Base-by-base conservation (phyloP, 2,113 vertebrate genomes). In the Abramis brama region DNA sequence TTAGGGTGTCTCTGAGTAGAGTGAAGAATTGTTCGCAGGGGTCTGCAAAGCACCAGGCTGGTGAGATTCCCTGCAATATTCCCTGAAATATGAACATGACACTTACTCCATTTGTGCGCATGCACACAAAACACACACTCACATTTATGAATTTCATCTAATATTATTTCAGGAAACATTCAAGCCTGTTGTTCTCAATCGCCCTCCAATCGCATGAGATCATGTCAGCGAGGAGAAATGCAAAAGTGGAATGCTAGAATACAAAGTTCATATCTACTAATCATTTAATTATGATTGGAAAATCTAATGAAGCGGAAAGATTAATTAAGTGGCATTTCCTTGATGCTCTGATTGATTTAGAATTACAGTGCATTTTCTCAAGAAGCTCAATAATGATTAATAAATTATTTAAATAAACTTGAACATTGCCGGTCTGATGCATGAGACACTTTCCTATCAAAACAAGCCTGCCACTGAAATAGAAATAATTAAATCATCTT, bases 261-360 rank as follows among this genome's bases (percentile, higher is more conserved):
- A 83, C 86, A 88, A 86, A 90, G 86, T 86, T 90, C 86, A 90
- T 85, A 88, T 77, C 84, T 89, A 88, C 87, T 83, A 87, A 85
- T 89, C 82, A 81, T 84, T 90, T 88, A 85, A 89, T 90, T 88
- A 88, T 86, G 83, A 89, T 45, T 66, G 87, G 27, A 82, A 82
- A 87, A 87, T 89, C 82, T 83, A 88, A 87, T 86, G 83, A 88
- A 79, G 43, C 12, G 47, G 62, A 91, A 86, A 86, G 85, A 86
- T 87, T 82, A 85, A 89, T 89, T 87, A 86, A 89, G 75, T 88
- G 86, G 83, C 89, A 89, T 91, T 87, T 89, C 71, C 85, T 79
- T 82, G 57, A 87, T 78, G 50, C 75, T 82, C 64, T 45, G 86
- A 89, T 89, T 86, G 81, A 86, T 88, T 85, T 57, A 64, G 27